Evolutionary conservation across 2,888 invertebrate species (phyloP).

Genomic region (Euproctis similis): DNA sequence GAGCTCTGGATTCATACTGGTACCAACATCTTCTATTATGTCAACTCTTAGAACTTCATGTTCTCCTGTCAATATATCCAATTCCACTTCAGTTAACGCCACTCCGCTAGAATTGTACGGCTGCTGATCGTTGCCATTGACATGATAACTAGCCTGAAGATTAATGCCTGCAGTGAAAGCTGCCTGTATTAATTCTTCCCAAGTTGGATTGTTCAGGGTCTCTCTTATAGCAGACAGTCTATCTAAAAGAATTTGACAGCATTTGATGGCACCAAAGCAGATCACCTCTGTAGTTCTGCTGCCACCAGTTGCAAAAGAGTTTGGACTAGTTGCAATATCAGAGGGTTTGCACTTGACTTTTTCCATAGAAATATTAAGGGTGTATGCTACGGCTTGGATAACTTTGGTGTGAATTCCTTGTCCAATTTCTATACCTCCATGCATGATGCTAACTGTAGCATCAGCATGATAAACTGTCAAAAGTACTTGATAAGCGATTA

Average conservation of each 20-base stretch:
- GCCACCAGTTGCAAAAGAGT: slow-evolving; percentile 79
- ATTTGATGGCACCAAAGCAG: slow-evolving; percentile 46
- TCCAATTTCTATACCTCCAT: slow-evolving; percentile 85
- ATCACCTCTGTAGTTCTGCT: slow-evolving; percentile 59
- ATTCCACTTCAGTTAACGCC: slow-evolving; percentile 79
- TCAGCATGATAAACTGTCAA: slow-evolving; percentile 82
- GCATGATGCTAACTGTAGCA: slow-evolving; percentile 81
- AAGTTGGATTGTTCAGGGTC: slow-evolving; percentile 57
- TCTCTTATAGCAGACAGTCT: slow-evolving; percentile 61
- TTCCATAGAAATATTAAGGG: slow-evolving; percentile 78
- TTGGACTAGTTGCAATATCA: slow-evolving; percentile 77
- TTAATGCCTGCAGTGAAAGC: slow-evolving; percentile 56
- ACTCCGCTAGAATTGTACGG: slow-evolving; percentile 69
- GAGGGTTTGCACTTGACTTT: slow-evolving; percentile 80
- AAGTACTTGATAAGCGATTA: slow-evolving; percentile 49
- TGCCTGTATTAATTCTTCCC: slow-evolving; percentile 66
- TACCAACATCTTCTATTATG: slow-evolving; percentile 80
- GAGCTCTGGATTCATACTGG: slow-evolving; percentile 78
- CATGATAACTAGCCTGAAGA: slow-evolving; percentile 45
- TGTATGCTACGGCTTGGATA: slow-evolving; percentile 79
- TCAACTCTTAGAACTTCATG: slow-evolving; percentile 78
- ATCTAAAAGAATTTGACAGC: slow-evolving; percentile 68
- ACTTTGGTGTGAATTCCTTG: slow-evolving; percentile 87
- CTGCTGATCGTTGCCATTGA: slow-evolving; percentile 36
- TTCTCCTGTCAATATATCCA: slow-evolving; percentile 85